A percentile compares a stretch with the other conserved stretches of the same genome.
Conservation (phyloP, 2,113 vertebrate genomes). For the Phalacrocorax carbo region DNA sequence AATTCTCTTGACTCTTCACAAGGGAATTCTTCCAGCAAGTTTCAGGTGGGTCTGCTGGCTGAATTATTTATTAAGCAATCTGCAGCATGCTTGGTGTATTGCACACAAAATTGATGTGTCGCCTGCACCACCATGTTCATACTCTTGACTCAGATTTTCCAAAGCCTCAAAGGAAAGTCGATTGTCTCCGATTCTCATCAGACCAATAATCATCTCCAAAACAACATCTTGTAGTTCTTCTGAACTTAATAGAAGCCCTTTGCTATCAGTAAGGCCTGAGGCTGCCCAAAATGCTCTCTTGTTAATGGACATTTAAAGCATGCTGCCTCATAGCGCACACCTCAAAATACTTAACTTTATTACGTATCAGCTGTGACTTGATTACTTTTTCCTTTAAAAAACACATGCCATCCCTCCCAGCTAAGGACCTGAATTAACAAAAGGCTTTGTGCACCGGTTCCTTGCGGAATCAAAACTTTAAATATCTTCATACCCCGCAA, state of each 20-base stretch:
- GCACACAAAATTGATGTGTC: background rate
- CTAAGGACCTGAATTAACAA: background rate
- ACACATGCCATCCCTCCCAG: background rate
- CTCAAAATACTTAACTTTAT: background rate
- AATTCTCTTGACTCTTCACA: background rate
- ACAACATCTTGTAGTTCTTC: background rate
- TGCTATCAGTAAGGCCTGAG: background rate
- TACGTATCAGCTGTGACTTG: background rate
- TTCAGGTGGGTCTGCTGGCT: background rate
- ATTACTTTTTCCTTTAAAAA: background rate
- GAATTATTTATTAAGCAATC: background rate
- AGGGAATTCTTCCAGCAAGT: background rate
- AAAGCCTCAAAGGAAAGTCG: background rate
- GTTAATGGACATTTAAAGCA: background rate
- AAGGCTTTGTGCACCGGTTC: background rate
- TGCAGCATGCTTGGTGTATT: background rate
- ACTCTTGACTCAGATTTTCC: background rate
- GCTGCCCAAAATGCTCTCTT: background rate
- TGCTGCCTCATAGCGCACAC: background rate
- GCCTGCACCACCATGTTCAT: background rate
- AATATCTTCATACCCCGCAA: background rate
- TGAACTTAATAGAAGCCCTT: background rate
- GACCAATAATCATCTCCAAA: background rate
- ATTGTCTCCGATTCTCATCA: background rate
- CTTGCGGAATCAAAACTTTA: background rate